Conservation (phyloP, 2,888 invertebrate species). For the Sthenelais limicola region DNA sequence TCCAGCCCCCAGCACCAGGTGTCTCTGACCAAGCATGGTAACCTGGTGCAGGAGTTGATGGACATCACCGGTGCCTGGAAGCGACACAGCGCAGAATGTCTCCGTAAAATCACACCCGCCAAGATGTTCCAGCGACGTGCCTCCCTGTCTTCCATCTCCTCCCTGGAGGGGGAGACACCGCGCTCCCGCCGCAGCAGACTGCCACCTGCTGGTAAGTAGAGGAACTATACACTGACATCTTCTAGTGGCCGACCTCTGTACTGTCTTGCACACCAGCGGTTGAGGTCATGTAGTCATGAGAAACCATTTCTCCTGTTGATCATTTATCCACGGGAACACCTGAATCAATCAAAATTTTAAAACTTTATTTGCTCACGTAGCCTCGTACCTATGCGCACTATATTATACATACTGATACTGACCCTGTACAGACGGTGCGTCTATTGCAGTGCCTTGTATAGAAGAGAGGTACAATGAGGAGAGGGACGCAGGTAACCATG, state of each 20-base stretch:
- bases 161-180: slow-evolving; percentile 11
- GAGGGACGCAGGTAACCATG: slow-evolving; percentile 25
- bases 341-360: no score
- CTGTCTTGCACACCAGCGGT: no score
- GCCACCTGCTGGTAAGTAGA: slow-evolving; percentile 36
- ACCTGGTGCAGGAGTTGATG: slow-evolving; percentile 46
- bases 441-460: slow-evolving; percentile 31
- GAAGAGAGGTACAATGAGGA: slow-evolving; percentile 12
- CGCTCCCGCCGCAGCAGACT: background rate
- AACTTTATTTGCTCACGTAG: no score
- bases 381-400: no score
- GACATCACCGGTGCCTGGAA: slow-evolving; percentile 47
- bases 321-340: no score
- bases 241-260: background rate
- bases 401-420: no score
- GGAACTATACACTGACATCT: background rate
- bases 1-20: no score
- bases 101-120: slow-evolving; percentile 41
- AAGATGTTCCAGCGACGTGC: slow-evolving; percentile 33
- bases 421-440: slow-evolving; percentile 5
- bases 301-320: no score
- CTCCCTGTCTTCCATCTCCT: background rate
- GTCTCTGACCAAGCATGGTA: slow-evolving; percentile 12
- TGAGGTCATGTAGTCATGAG: no score
- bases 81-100: slow-evolving; percentile 42